Evolutionary conservation across 2,888 invertebrate genomes (phyloP).

Genomic region (Dryadula phaetusa): DNA sequence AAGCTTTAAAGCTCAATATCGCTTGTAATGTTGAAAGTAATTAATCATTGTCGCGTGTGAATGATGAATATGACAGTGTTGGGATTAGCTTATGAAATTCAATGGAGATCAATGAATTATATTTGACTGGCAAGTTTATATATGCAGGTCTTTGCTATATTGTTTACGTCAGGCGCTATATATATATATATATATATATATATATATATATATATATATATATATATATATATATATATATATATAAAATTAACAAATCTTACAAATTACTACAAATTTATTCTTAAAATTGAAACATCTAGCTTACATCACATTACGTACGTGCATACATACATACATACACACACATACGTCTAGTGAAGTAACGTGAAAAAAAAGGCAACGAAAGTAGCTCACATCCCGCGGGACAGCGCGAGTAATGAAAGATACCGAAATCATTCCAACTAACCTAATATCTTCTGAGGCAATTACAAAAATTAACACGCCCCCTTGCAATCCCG

Average conservation of each 20-base stretch:
- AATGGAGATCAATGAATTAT: conserved; percentile 41
- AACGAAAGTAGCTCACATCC: conserved; percentile 39
- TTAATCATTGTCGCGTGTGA: conserved; percentile 64
- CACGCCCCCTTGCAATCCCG: conserved; percentile 63
- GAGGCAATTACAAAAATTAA: conserved; percentile 72
- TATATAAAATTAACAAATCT: background rate
- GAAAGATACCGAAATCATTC: conserved; percentile 37
- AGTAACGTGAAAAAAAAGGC: conserved; percentile 21
- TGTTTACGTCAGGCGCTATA: too few species aligned
- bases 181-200: background rate
- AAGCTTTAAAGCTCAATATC: conserved; percentile 15
- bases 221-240: background rate
- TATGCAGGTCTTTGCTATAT: background rate
- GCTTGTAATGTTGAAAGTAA: conserved; percentile 40
- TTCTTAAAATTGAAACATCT: background rate
- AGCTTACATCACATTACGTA: conserved; percentile 1
- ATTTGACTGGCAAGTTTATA: conserved; percentile 31
- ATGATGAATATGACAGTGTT: conserved; percentile 64
- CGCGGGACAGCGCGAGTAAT: conserved; percentile 34
- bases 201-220: too few species aligned
- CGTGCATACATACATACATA: background rate
- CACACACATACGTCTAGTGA: background rate
- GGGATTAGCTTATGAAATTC: conserved; percentile 57
- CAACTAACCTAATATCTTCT: conserved; percentile 49
- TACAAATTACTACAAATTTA: background rate